Evolutionary conservation across 1,140 invertebrate species (phyloP).

Genomic region (Cardiocondyla obscurior): DNA sequence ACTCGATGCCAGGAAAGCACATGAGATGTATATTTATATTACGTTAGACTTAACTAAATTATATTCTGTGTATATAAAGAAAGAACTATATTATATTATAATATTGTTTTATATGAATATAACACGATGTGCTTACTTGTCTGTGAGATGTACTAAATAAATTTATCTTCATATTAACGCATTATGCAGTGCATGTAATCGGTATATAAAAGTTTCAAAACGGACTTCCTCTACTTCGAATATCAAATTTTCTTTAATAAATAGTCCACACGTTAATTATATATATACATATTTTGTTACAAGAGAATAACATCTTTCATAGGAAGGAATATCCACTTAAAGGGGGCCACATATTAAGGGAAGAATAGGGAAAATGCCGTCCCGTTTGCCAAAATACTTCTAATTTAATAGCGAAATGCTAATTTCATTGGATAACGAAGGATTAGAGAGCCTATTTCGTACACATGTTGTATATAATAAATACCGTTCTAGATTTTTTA

Average conservation of each 20-base stretch:
- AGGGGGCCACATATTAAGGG: conserved; percentile 5
- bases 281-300: conserved; percentile 27
- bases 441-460: not conserved
- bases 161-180: conserved; percentile 29
- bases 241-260: conserved; percentile 23
- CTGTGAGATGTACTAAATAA: conserved; percentile 50
- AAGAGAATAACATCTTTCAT: conserved; percentile 21
- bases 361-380: conserved; percentile 27
- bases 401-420: conserved; percentile 39
- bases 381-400: conserved; percentile 34
- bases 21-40: conserved; percentile 69
- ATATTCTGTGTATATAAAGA: conserved; percentile 66
- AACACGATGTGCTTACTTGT: conserved; percentile 51
- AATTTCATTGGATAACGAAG: conserved; percentile 15
- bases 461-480: conserved; percentile 15
- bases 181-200: conserved; percentile 22
- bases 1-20: conserved; percentile 49
- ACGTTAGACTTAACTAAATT: conserved; percentile 65
- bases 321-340: not conserved
- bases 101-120: conserved; percentile 64
- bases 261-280: conserved; percentile 2
- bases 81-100: conserved; percentile 49
- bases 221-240: not conserved
- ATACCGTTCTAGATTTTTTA: conserved; percentile 12
- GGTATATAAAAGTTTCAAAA: conserved; percentile 5